Conservation (phyloP, 1,140 invertebrate genomes). For the Adelges cooleyi region DNA sequence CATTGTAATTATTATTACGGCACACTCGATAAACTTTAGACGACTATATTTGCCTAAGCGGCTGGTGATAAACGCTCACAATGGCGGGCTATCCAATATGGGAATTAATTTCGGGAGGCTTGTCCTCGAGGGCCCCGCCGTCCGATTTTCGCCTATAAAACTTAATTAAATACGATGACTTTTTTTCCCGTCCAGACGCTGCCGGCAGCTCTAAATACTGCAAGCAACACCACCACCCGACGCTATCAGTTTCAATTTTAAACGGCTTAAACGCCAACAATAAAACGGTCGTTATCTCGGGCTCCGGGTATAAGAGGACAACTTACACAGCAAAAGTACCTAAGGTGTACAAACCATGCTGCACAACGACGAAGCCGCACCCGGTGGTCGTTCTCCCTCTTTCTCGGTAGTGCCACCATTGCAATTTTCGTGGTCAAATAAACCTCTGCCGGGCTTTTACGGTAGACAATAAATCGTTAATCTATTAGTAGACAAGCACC, state of each 20-base stretch:
- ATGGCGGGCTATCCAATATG: background rate
- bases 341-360: background rate
- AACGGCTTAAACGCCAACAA: conserved; percentile 12
- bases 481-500: background rate
- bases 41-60: too few relatives aligned
- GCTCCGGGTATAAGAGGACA: background rate
- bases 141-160: conserved; percentile 7
- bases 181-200: background rate
- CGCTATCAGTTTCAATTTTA: conserved; percentile 24
- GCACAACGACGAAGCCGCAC: background rate
- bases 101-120: background rate
- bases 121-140: background rate
- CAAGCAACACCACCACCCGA: background rate
- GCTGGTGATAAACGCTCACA: too few relatives aligned
- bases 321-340: background rate
- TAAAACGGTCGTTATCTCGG: conserved; percentile 7
- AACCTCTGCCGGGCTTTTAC: background rate
- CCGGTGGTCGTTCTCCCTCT: background rate
- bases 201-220: background rate
- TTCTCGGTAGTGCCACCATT: too few relatives aligned
- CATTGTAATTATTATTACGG: too few relatives aligned
- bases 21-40: too few relatives aligned
- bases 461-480: conserved; percentile 8
- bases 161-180: conserved; percentile 10
- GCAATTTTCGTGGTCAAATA: background rate